Base-by-base conservation (phyloP, 2,888 invertebrate species). In the Merodon equestris region DNA sequence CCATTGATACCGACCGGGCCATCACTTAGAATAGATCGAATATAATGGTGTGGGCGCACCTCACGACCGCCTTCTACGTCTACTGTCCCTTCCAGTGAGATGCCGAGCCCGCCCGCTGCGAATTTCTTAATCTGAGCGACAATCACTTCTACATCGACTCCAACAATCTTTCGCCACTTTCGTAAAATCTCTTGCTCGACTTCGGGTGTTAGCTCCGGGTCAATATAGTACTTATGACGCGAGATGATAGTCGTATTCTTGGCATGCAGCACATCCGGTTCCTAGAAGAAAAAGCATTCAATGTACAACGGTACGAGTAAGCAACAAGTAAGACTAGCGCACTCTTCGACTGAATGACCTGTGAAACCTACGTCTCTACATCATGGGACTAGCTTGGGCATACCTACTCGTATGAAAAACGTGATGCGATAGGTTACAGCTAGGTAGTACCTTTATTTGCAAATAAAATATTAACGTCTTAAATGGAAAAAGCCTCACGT, bases 1-100 rank as follows among this genome's bases (percentile, higher is more conserved):
- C 93, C 95, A 86, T 97, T 97, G 82, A 94, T 93, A 4, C 98
- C 99, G 1, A 99, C 98, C 0, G 99, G 99, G 0, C 99, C 99
- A 89, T 98, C 97, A n/a, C 96, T 94, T 84, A 99, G 91, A 85
- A 99, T 97, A 61, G 97, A 97, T 83, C 99, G 93, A 86, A 99
- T 98, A 89, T 98, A 99, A 90, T 99, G 99, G 90, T 99, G 99
- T 1, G 99, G 99, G 71, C 98, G 92, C 47, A 98, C 97, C 90
- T 99, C 99, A 68, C 96, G 93, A 0, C 99, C 99, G 0, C 99
- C 99, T 86, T 96, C 95, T 61, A 99, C 98, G 88, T 99, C 99
- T 44, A 98, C 99, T 0, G 99, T 99, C 58, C 99, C 99, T 89
- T 99, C 98, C 81, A 99, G 91, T 56, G 97, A 98, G 84, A 99